Percentiles rank a stretch among this genome's conserved stretches.
These are phyloP conservation scores for Proteles cristata DNA, from an alignment of 2,113 vertebrate genomes.

Conservation along the genomic window DNA sequence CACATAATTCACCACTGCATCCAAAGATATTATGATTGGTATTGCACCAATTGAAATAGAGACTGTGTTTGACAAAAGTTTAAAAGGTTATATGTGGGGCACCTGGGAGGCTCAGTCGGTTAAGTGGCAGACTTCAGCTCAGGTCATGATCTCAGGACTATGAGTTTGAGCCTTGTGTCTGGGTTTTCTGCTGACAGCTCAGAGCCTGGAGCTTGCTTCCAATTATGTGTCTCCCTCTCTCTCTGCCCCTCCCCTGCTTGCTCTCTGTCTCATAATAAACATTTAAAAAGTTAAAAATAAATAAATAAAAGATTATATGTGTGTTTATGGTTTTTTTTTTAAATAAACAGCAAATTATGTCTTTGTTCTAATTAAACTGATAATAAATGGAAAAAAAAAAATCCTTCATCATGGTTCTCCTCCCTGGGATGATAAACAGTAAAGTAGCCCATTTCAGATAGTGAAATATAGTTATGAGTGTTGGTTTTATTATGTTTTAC, in stretches of 20 bases:
- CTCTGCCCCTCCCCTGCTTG: no score
- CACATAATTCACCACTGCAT: neutral
- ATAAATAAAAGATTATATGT: neutral
- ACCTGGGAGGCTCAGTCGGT: no score
- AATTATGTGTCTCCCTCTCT: no score
- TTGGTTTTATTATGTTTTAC: neutral
- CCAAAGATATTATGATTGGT: neutral
- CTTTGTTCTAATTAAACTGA: neutral
- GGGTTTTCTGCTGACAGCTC: no score
- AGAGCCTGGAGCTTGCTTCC: no score
- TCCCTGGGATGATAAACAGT: neutral
- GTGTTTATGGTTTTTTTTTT: neutral
- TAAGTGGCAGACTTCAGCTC: no score
- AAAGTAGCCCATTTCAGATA: neutral
- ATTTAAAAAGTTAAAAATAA: no score
- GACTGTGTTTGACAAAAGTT: neutral
- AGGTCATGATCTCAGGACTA: no score
- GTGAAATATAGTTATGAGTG: neutral
- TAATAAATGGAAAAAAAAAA: neutral
- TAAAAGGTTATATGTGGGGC: neutral
- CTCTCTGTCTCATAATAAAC: no score
- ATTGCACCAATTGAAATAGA: neutral
- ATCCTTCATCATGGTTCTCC: neutral
- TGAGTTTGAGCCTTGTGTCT: no score
- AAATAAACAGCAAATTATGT: neutral